Conservation (phyloP, 2,797 vertebrate species). For the Coranthus polyacanthus region DNA sequence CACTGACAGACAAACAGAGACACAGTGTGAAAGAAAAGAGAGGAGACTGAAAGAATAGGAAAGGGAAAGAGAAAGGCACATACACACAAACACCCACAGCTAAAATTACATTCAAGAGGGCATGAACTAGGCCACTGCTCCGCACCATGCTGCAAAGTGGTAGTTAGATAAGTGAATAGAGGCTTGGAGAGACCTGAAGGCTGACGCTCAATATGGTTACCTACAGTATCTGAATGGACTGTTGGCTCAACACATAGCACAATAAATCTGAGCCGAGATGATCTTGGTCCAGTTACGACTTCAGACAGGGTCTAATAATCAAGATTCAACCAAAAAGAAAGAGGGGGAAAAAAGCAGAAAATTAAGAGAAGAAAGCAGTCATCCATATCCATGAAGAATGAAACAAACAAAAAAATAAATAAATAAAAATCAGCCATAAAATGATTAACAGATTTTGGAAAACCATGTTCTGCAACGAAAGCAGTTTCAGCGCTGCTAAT, state of each 20-base stretch:
- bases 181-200: slow-evolving; percentile 29
- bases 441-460: slow-evolving; percentile 22
- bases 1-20: slow-evolving; percentile 28
- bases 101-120: slow-evolving; percentile 71
- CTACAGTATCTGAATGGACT: background rate
- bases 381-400: background rate
- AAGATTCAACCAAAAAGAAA: slow-evolving; percentile 5
- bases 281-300: slow-evolving; percentile 6
- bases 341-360: background rate
- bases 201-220: slow-evolving; percentile 18
- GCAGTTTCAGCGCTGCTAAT: slow-evolving; percentile 27
- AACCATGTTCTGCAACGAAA: slow-evolving; percentile 10
- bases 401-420: background rate
- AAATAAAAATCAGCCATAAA: too few species aligned
- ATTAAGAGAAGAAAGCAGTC: background rate
- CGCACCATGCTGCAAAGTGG: slow-evolving; percentile 46
- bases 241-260: background rate
- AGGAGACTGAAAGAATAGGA: slow-evolving; percentile 20
- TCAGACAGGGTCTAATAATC: background rate
- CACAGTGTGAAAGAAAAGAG: slow-evolving; percentile 27
- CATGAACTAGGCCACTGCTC: slow-evolving; percentile 69
- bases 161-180: slow-evolving; percentile 47
- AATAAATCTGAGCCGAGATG: too few species aligned
- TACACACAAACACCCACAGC: slow-evolving; percentile 39
- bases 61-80: slow-evolving; percentile 33